Evolutionary conservation across 2,113 vertebrate species (phyloP).

Genomic region (Leucoraja erinaceus): DNA sequence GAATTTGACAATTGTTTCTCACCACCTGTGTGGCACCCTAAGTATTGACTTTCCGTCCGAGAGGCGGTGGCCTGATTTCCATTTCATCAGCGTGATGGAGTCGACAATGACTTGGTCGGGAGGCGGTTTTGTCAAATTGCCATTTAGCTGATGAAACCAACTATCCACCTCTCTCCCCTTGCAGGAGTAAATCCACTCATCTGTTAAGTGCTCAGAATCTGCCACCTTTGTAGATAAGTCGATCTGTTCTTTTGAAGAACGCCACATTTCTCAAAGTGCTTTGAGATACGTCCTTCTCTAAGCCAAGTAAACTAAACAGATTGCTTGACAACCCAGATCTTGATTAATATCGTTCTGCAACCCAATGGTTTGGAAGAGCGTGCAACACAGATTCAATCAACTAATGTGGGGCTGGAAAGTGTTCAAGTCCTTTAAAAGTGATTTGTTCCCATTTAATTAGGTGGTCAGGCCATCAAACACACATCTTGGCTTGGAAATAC

Average conservation of each 20-base stretch:
- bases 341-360: conserved; percentile 3
- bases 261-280: too few species aligned
- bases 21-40: background rate
- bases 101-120: background rate
- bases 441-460: conserved; percentile 27
- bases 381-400: background rate
- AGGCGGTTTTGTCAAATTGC: background rate
- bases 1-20: background rate
- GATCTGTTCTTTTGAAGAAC: background rate
- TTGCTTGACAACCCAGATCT: background rate
- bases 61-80: background rate
- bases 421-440: conserved; percentile 32
- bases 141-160: background rate
- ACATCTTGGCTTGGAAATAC: background rate
- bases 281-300: background rate
- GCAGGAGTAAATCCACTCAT: background rate
- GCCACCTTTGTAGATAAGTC: background rate
- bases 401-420: conserved; percentile 23
- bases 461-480: background rate
- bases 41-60: background rate
- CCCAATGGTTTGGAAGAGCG: background rate
- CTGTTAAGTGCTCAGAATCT: background rate
- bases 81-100: background rate
- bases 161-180: too few species aligned
- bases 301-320: background rate